These are phyloP conservation scores for Narcine bancroftii DNA, from an alignment of 2,113 vertebrate genomes.

Conservation along the genomic window DNA sequence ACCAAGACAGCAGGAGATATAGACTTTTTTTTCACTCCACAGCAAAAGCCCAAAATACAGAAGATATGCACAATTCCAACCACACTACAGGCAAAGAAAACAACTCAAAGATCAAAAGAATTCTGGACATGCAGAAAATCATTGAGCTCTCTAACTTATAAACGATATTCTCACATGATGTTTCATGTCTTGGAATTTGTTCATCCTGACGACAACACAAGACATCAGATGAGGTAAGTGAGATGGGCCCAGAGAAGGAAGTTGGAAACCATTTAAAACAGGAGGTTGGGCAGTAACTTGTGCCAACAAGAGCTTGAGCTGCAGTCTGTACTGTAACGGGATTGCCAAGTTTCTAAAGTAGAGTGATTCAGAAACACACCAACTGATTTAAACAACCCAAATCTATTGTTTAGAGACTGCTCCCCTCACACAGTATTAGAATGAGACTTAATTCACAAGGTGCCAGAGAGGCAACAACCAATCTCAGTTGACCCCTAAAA, in stretches of 20 bases:
- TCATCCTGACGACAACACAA: neutral
- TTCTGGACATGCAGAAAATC: neutral
- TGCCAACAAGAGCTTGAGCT: neutral
- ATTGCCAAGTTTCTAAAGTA: conserved; percentile 4
- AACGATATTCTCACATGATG: neutral
- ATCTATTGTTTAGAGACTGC: neutral
- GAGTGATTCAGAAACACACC: neutral
- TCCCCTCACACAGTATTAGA: neutral
- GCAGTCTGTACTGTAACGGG: neutral
- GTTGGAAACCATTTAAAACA: conserved; percentile 13
- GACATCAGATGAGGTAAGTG: neutral
- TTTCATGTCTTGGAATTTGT: neutral
- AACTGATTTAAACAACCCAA: neutral
- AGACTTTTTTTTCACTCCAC: neutral
- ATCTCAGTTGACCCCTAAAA: conserved; percentile 3
- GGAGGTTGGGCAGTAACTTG: neutral
- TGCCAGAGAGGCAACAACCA: neutral
- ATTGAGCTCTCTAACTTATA: neutral
- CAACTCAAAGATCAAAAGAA: neutral
- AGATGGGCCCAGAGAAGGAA: neutral
- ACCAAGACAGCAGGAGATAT: no score
- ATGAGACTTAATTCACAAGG: neutral
- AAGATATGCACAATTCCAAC: neutral
- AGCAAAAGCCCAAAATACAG: neutral
- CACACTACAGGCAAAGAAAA: neutral